Evolutionary conservation across 2,113 vertebrate species (phyloP), one percentile per base, ranked within the genome.

Genomic region (Entelurus aequoreus): DNA sequence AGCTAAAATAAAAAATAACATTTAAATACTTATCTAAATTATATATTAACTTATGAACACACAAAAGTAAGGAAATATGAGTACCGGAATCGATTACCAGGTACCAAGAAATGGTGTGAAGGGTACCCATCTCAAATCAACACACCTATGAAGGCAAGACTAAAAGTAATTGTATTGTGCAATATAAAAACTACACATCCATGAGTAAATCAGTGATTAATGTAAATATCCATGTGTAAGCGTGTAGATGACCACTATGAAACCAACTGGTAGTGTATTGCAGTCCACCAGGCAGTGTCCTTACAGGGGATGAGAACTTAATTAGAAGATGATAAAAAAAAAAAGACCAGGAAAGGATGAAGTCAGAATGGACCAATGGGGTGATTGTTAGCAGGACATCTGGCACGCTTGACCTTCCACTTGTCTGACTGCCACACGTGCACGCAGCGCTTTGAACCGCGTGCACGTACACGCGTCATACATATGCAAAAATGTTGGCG

Each of bases 391-490:
- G 82, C 65, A 73, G 81, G 72, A 81, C 82, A 86, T 77, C 82
- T 81, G 72, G 76, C 75, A 73, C 67, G 69, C 77, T 83, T 86
- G 79, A 85, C 79, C 81, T 82, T 84, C 77, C 75, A 68, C 71
- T 81, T 83, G 76, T 83, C 71, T 78, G 56, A 68, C 74, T 81
- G 68, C 63, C 48, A 72, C 62, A 62, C 55, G 36, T 19, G 38
- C 21, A 16, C 19, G 2, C 11, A 11, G 10, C 10, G 6, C 10
- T 46, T 46, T 11, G 28, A 28, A 28, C 28, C 12, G 42, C 12
- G 42, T 46, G 42, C 42, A 21, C 19, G 51, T 47, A 73, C 64
- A 54, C 36, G 48, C 9, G 19, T 46, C 67, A 74, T 68, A 74
- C 77, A 83, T 78, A 79, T 75, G 69, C 63, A 82, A 63, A 58